phyloP scores from a whole-genome alignment of 1,140 invertebrate genomes.

The Musca vetustissima region DNA sequence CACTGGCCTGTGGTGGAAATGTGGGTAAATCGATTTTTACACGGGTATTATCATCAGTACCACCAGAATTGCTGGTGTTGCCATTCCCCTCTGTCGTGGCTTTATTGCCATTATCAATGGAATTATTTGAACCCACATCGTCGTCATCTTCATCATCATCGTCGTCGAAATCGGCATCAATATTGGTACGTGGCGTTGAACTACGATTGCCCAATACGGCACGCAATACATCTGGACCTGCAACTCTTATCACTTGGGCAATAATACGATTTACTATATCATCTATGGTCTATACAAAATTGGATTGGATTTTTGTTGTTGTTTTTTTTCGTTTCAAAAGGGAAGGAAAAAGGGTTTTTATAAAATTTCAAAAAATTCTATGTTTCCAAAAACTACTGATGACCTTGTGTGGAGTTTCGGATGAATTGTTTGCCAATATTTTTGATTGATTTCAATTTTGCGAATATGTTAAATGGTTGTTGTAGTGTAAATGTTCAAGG shows the following conservation, averaged over 20 bases:
- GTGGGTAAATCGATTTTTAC: slow-evolving; percentile 58
- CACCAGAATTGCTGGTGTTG: slow-evolving; percentile 1
- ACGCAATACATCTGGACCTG: slow-evolving; percentile 66
- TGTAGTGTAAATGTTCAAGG: too few species aligned
- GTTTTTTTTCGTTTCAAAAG: neutral
- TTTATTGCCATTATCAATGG: slow-evolving; percentile 28
- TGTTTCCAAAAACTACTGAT: neutral
- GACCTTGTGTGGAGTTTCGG: too few species aligned
- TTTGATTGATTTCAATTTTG: too few species aligned
- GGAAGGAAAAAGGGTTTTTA: slow-evolving; percentile 6
- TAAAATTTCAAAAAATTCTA: neutral
- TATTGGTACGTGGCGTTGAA: slow-evolving; percentile 35
- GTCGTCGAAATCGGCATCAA: slow-evolving; percentile 39
- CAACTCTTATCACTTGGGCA: slow-evolving; percentile 66
- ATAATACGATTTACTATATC: slow-evolving; percentile 73
- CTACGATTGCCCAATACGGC: slow-evolving; percentile 43
- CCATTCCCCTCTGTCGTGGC: slow-evolving; percentile 31
- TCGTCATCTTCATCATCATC: slow-evolving; percentile 47
- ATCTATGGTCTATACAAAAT: slow-evolving; percentile 69
- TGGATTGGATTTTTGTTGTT: neutral
- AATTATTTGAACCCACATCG: slow-evolving; percentile 33
- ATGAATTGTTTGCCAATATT: too few species aligned
- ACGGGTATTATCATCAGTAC: slow-evolving; percentile 33
- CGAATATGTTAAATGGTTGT: too few species aligned
- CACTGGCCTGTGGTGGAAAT: slow-evolving; percentile 51